These are phyloP conservation scores for Empidonax alnorum DNA, from an alignment of 2,113 vertebrate genomes.

Conservation along the genomic window DNA sequence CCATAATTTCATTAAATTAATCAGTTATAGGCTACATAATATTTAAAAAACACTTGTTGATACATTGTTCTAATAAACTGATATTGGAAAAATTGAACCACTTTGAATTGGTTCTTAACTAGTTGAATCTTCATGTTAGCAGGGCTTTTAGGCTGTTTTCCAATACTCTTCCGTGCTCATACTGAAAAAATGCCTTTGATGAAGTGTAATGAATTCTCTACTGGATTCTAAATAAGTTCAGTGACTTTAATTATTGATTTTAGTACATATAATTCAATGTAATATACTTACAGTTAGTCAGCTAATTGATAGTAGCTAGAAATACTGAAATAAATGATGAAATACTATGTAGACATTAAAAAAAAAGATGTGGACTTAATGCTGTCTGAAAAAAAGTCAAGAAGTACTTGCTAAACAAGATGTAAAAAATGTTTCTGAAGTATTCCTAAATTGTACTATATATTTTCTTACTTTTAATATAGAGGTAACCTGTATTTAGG, in stretches of 20 bases:
- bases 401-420: background rate
- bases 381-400: background rate
- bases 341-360: background rate
- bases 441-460: background rate
- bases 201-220: background rate
- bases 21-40: background rate
- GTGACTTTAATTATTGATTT: conserved; percentile 12
- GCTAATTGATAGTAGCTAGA: background rate
- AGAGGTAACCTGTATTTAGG: background rate
- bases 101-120: background rate
- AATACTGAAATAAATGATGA: background rate
- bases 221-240: conserved; percentile 4
- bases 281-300: background rate
- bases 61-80: background rate
- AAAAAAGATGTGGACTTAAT: background rate
- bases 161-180: background rate
- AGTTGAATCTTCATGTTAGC: background rate
- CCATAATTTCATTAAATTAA: background rate
- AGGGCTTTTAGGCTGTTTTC: background rate
- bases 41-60: background rate
- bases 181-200: background rate
- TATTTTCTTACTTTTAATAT: background rate
- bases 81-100: background rate
- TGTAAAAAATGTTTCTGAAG: background rate
- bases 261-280: background rate